Percentiles rank a stretch among this genome's conserved stretches.
phyloP scores from a whole-genome alignment of 2,888 invertebrate genomes.

The Tenthredo livida region DNA sequence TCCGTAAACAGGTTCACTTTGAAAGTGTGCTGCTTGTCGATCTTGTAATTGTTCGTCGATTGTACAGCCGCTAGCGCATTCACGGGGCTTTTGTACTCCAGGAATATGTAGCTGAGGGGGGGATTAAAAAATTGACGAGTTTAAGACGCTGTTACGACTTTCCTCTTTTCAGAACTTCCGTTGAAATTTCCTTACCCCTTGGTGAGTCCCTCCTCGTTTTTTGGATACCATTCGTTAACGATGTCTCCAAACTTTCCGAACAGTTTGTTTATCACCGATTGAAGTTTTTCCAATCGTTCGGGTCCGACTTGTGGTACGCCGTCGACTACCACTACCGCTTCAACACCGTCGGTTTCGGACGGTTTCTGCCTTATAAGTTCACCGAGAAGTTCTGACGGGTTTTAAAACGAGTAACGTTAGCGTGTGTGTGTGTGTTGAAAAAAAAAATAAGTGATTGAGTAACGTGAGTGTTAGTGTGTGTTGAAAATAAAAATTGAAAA shows the following conservation, averaged over 20 bases:
- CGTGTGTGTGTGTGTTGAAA: no score
- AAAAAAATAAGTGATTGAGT: no score
- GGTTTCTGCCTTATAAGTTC: conserved; percentile 95
- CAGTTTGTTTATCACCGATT: conserved; percentile 94
- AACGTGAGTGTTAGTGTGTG: no score
- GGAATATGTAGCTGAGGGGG: conserved; percentile 87
- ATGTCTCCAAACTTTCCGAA: conserved; percentile 94
- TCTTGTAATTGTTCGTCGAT: conserved; percentile 93
- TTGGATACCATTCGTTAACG: conserved; percentile 94
- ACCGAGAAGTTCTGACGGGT: conserved; percentile 90
- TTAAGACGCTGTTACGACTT: no score
- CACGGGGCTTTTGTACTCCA: conserved; percentile 92
- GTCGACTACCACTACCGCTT: conserved; percentile 97
- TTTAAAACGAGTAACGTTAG: no score
- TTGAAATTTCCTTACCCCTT: conserved; percentile 86
- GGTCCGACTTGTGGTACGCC: conserved; percentile 97
- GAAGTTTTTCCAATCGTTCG: conserved; percentile 94
- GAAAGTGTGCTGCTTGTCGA: conserved; percentile 98
- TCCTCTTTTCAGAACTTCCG: no score
- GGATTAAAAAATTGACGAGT: no score
- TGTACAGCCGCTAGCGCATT: conserved; percentile 95
- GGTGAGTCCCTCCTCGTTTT: conserved; percentile 89
- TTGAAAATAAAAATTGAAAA: no score
- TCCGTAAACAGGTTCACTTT: conserved; percentile 96
- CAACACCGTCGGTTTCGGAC: conserved; percentile 96